Percentiles rank a stretch among this genome's conserved stretches.
These are phyloP conservation scores for Micronisus gabar DNA, from an alignment of 2,113 vertebrate genomes.

Conservation along the genomic window DNA sequence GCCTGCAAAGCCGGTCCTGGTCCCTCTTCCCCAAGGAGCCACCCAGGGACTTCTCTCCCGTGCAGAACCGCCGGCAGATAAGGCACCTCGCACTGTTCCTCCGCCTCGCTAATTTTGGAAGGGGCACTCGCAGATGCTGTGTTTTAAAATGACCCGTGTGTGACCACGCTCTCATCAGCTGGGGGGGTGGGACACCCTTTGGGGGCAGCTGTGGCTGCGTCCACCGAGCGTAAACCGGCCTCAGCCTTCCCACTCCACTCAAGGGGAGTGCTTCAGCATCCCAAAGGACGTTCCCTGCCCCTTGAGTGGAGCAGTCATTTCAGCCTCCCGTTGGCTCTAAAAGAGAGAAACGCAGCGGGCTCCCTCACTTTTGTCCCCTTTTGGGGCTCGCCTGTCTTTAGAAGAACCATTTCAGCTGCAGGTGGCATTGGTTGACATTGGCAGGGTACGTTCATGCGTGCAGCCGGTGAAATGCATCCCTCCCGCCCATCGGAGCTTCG, in stretches of 20 bases:
- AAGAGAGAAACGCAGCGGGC: not conserved
- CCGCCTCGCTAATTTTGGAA: not conserved
- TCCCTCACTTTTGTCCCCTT: not conserved
- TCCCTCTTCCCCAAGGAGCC: not conserved
- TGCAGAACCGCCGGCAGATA: not conserved
- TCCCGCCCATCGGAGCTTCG: fast-evolving
- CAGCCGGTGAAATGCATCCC: not conserved
- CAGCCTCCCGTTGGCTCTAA: not conserved
- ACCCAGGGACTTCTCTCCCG: not conserved
- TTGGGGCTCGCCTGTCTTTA: not conserved
- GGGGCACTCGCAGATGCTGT: fast-evolving
- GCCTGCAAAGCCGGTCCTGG: not conserved
- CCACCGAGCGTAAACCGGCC: fast-evolving
- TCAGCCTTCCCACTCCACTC: not conserved
- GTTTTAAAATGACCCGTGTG: not conserved
- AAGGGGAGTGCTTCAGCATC: not conserved
- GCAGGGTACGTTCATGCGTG: not conserved
- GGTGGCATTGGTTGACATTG: slow-evolving; percentile 22
- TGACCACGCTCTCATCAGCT: not conserved
- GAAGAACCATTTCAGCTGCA: not conserved
- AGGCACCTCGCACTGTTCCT: not conserved
- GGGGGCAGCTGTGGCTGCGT: not conserved
- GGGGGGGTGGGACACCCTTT: not conserved
- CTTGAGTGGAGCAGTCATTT: not conserved
- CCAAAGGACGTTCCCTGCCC: not conserved